Conservation (phyloP, 1,140 invertebrate species). For the Amyelois transitella region DNA sequence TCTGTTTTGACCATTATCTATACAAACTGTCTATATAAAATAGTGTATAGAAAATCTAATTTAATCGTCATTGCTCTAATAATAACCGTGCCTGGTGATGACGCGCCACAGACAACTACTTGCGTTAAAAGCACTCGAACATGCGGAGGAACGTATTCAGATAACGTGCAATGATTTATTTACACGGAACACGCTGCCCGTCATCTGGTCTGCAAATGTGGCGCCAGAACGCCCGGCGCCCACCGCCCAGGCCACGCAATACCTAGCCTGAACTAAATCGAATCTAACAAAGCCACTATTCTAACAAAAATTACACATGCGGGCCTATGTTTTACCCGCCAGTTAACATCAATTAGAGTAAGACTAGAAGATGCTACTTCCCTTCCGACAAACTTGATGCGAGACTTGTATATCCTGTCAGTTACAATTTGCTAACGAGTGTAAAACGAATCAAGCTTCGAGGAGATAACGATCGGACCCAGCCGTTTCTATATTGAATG, state of each 20-base stretch:
- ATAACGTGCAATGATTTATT: slow-evolving; percentile 45
- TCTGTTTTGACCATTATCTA: too few relatives aligned
- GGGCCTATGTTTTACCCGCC: background rate
- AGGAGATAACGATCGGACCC: slow-evolving; percentile 45
- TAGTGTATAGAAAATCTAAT: too few relatives aligned
- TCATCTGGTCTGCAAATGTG: slow-evolving; percentile 63
- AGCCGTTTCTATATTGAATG: slow-evolving; percentile 44
- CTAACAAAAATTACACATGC: background rate
- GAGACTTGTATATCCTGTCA: slow-evolving; percentile 43
- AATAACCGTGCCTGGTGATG: slow-evolving; percentile 2
- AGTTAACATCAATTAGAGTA: slow-evolving; percentile 15
- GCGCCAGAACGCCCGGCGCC: slow-evolving; percentile 23
- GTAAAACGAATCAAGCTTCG: slow-evolving; percentile 39
- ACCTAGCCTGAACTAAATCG: background rate
- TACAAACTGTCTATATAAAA: too few relatives aligned
- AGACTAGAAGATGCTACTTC: slow-evolving; percentile 25
- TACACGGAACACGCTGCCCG: slow-evolving; percentile 24
- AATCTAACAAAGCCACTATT: background rate
- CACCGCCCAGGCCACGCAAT: background rate
- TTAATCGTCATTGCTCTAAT: background rate
- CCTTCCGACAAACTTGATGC: slow-evolving; percentile 20
- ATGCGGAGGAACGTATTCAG: slow-evolving; percentile 19
- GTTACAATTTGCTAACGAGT: slow-evolving; percentile 57
- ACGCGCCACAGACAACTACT: slow-evolving; percentile 7
- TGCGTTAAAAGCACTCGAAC: slow-evolving; percentile 35